A percentile compares a stretch with the other conserved stretches of the same genome.
These are phyloP conservation scores for Hypocryptadius cinnamomeus DNA, from an alignment of 2,113 vertebrate species.

Conservation along the genomic window DNA sequence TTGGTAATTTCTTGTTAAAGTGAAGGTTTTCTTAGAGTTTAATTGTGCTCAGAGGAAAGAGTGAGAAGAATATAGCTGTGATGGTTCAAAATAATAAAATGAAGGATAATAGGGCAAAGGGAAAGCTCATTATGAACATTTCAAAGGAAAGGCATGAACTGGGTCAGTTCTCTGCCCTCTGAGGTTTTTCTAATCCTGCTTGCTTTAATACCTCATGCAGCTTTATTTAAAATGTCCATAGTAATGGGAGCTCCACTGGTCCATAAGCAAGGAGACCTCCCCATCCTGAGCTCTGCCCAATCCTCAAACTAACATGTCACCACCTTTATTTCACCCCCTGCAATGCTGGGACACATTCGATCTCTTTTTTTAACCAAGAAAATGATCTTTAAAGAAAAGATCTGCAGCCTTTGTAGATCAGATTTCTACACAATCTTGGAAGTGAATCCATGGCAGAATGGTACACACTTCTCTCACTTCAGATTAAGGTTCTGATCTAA, in stretches of 20 bases:
- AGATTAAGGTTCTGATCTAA: neutral
- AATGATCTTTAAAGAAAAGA: neutral
- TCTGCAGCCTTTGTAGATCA: neutral
- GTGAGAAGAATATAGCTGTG: neutral
- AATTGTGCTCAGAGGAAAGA: neutral
- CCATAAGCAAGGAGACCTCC: neutral
- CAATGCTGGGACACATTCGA: neutral
- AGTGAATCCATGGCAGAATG: neutral
- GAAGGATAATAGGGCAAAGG: neutral
- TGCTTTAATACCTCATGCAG: neutral
- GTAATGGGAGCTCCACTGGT: neutral
- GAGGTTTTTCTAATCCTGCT: neutral
- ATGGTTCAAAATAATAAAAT: neutral
- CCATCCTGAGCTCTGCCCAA: neutral
- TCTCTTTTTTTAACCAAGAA: neutral
- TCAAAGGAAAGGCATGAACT: neutral
- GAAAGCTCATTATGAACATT: neutral
- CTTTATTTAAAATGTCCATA: neutral
- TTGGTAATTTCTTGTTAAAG: neutral
- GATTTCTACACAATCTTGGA: neutral
- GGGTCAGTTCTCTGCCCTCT: neutral
- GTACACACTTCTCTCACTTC: neutral
- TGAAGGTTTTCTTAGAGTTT: neutral
- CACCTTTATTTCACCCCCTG: neutral
- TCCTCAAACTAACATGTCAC: neutral